Base-by-base conservation (phyloP, 2,797 vertebrate species). In the Carapus acus region DNA sequence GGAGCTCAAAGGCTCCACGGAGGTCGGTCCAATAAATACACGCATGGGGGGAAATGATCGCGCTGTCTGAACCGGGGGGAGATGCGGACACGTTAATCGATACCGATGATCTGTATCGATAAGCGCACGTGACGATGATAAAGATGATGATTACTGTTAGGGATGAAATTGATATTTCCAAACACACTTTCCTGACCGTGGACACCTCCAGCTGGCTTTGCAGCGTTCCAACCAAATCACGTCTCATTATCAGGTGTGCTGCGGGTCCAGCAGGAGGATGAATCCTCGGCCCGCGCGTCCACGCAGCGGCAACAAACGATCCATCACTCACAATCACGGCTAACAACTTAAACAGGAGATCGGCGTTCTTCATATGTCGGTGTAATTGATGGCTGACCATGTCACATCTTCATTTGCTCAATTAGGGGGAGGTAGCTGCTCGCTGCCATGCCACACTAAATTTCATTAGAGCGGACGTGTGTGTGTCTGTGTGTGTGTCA, bases 361-460 rank as follows among this genome's bases (percentile, higher is more conserved):
- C 60, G 66, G 45, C 48, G 69, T 77, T 76, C 73, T 83, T 60
- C 62, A 77, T 68, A 55, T 71, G 53, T 78, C 40, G 43, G 62
- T 65, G 29, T 84, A 86, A 84, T 84, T 83, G 79, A 86, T 84
- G 79, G 79, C 67, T 83, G 80, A 84, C 80, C 84, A 84, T 76
- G 84, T 83, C 84, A 83, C 82, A 71, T 83, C 82, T 85, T 86
- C 74, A 84, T 78, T 71, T 84, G 76, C 54, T 79, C 76, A 84
- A 84, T 86, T 84, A 82, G 49, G 64, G n/a, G 47, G 43, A 58
- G 70, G 69, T 49, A 76, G 73, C 71, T 81, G 65, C 79, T 81
- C 74, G 76, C 67, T 67, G 72, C 62, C 71, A 45, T 56, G 73
- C 61, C 62, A 74, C 56, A 69, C 65, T 73, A 77, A 83, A 83